phyloP scores from a whole-genome alignment of 1,140 invertebrate genomes.

The Drosophila dunni region DNA sequence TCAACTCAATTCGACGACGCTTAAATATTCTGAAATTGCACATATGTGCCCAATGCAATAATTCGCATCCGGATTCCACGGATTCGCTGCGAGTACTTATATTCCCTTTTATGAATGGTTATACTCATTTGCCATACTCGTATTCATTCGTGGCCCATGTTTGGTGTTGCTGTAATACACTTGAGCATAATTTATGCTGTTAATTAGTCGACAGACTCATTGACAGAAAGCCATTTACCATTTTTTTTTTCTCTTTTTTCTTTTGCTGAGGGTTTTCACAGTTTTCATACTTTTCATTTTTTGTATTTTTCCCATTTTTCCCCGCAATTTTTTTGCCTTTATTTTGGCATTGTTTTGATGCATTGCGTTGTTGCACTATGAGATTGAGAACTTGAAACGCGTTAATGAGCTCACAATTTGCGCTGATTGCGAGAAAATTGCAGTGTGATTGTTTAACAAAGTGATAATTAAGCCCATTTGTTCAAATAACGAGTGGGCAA shows the following conservation, averaged over 20 bases:
- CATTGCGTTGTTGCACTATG: conserved; percentile 14
- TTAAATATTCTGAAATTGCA: conserved; percentile 43
- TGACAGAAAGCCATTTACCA: conserved; percentile 58
- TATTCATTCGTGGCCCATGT: conserved; percentile 11
- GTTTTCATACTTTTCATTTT: not conserved
- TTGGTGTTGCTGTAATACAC: conserved; percentile 71
- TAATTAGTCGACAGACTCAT: conserved; percentile 65
- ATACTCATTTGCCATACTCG: not conserved
- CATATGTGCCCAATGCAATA: conserved; percentile 21
- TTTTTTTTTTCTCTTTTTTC: conserved; percentile 11
- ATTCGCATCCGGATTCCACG: conserved; percentile 6
- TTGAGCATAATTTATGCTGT: conserved; percentile 82
- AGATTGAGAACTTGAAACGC: conserved; percentile 37
- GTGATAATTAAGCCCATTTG: conserved; percentile 12
- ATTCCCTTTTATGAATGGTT: not conserved
- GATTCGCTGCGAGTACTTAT: not conserved
- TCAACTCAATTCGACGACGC: conserved; percentile 42
- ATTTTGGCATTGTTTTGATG: conserved; percentile 44
- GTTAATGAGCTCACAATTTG: conserved; percentile 48
- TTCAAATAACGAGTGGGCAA: not conserved
- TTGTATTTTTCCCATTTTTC: not conserved
- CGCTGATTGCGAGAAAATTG: conserved; percentile 19
- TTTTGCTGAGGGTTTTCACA: conserved; percentile 6
- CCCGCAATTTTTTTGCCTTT: conserved; percentile 11
- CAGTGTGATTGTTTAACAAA: conserved; percentile 17